Evolutionary conservation across 2,797 vertebrate species (phyloP), one percentile per base, ranked within the genome.

Genomic region (Amniataba percoides): DNA sequence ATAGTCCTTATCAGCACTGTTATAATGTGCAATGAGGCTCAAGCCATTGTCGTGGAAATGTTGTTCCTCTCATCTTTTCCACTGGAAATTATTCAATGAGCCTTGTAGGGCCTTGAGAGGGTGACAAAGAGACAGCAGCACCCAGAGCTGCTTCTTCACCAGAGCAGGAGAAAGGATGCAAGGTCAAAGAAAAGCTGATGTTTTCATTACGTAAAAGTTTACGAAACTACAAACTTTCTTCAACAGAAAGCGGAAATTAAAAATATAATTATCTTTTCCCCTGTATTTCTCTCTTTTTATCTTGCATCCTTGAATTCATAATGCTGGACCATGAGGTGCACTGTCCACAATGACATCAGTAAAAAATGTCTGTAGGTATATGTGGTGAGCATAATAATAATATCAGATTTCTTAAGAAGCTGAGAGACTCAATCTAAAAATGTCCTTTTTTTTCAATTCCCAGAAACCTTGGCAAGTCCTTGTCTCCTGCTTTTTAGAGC

Each of bases 21-120:
- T 86, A 86, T 84, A 68, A 82, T 79, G 67, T 61, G 63, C 75
- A 87, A 91, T 84, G 68, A 85, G 81, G 62, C 57, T 21, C 40
- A 78, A 53, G 55, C 52, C 34, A 71, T 89, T 92, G 36, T 79
- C 21, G 87, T 89, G 89, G 61, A 89, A 89, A 90, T 92, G 0
- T 12, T 10, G 18, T 59, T 59, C 60, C 11, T 5, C 21, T 62
- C 60, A 70, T 25, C 23, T 71, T 16, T 40, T 65, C 40, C 51
- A 13, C 23, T 45, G 25, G 39, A 61, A 77, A 82, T 62, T 31
- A 81, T 82, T 88, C 68, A 74, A 52, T 63, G 43, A 82, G 64
- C 40, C 45, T 45, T 25, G 36, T 31, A 1, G 25, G 49, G 63
- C 39, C 60, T 64, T 23, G 27, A 71, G 46, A 75, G 59, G 25